Evolutionary conservation across 2,888 invertebrate genomes (phyloP).

Genomic region (Drosophila sordidula): DNA sequence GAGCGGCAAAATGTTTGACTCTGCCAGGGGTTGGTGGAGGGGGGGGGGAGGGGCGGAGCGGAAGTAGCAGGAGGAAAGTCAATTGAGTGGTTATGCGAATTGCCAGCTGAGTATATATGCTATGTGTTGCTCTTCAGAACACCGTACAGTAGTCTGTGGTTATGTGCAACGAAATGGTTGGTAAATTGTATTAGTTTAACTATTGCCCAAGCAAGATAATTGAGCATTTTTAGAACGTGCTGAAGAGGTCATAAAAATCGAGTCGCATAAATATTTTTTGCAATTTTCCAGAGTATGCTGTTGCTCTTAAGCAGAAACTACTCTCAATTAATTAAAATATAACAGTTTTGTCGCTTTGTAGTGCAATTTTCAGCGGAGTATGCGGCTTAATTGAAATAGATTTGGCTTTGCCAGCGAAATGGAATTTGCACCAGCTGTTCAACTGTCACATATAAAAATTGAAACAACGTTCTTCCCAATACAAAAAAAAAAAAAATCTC

Average conservation of each 20-base stretch:
- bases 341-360: constrained; percentile 32
- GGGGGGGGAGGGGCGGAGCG: too few species aligned
- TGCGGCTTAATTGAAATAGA: constrained; percentile 64
- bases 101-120: constrained; percentile 15
- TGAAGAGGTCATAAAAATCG: constrained; percentile 3
- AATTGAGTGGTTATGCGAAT: constrained; percentile 6
- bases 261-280: background rate
- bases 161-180: constrained; percentile 8
- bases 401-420: constrained; percentile 44
- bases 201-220: background rate
- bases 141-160: constrained; percentile 46
- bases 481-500: background rate
- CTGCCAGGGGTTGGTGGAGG: background rate
- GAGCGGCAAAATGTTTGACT: constrained; percentile 61
- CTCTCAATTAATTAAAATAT: constrained; percentile 47
- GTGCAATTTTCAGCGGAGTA: constrained; percentile 52
- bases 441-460: constrained; percentile 25
- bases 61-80: background rate
- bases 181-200: constrained; percentile 3
- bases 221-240: background rate
- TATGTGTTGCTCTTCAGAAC: constrained; percentile 31
- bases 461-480: background rate
- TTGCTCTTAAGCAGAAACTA: constrained; percentile 26
- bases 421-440: background rate
- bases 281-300: background rate